These are phyloP conservation scores for Pseudococcus viburni DNA, from an alignment of 2,888 invertebrate genomes.

Conservation along the genomic window DNA sequence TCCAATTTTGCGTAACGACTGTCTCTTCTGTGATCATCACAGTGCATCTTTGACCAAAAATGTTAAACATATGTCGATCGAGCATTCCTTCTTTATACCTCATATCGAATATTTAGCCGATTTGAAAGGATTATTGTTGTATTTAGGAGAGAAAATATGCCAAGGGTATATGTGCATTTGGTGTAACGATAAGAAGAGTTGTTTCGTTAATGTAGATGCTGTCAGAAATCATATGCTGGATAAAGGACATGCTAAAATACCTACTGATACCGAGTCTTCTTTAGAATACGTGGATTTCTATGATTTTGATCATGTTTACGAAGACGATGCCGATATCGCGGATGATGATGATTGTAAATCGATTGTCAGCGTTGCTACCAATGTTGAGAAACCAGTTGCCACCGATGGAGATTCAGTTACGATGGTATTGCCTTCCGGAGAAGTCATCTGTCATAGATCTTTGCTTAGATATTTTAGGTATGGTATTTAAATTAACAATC, in stretches of 20 bases:
- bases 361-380: slow-evolving; percentile 73
- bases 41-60: slow-evolving; percentile 85
- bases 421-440: slow-evolving; percentile 94
- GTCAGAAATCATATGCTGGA: slow-evolving; percentile 89
- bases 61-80: slow-evolving; percentile 91
- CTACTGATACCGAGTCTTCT: slow-evolving; percentile 89
- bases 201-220: slow-evolving; percentile 87
- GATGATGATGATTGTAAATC: slow-evolving; percentile 80
- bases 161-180: slow-evolving; percentile 80
- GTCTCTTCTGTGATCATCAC: slow-evolving; percentile 90
- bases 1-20: slow-evolving; percentile 82
- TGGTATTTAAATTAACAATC: not conserved
- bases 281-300: slow-evolving; percentile 95
- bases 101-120: slow-evolving; percentile 92
- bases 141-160: slow-evolving; percentile 87
- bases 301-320: slow-evolving; percentile 91
- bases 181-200: slow-evolving; percentile 91
- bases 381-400: slow-evolving; percentile 72
- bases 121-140: slow-evolving; percentile 86
- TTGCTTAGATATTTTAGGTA: slow-evolving; percentile 87
- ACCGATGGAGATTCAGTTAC: slow-evolving; percentile 56
- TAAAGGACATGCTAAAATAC: slow-evolving; percentile 89
- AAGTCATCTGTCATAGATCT: slow-evolving; percentile 92
- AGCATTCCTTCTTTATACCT: slow-evolving; percentile 96
- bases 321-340: slow-evolving; percentile 76